These are phyloP conservation scores for Cyclargus thomasi DNA, from an alignment of 1,140 invertebrate genomes.

Conservation along the genomic window DNA sequence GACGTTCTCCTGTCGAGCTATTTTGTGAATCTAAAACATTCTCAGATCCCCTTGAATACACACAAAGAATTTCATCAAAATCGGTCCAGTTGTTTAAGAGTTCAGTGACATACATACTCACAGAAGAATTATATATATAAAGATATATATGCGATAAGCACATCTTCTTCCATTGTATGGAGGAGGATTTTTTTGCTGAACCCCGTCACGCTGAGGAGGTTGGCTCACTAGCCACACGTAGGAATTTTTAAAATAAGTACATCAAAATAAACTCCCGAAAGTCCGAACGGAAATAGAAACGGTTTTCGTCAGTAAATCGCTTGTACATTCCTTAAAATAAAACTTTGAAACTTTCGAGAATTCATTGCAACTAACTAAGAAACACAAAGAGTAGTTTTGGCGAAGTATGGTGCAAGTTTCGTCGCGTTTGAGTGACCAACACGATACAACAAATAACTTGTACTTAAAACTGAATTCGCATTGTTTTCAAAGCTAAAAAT, in stretches of 20 bases:
- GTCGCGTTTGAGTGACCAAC: background rate
- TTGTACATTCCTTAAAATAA: background rate
- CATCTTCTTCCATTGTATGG: too few species aligned
- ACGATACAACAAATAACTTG: background rate
- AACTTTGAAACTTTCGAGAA: background rate
- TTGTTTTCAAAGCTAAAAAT: background rate
- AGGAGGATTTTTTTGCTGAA: too few species aligned
- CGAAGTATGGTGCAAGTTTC: background rate
- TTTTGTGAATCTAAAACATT: too few species aligned
- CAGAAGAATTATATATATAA: too few species aligned
- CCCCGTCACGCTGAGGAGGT: too few species aligned
- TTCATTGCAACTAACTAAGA: conserved; percentile 1
- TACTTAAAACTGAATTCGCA: background rate
- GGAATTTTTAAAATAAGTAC: background rate
- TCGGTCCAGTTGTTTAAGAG: too few species aligned
- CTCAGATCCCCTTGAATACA: too few species aligned
- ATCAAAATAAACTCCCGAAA: background rate
- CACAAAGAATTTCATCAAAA: too few species aligned
- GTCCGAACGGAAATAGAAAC: background rate
- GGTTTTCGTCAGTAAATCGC: background rate
- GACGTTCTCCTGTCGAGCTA: too few species aligned
- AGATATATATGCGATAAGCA: too few species aligned
- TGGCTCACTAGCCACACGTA: too few species aligned
- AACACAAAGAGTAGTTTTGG: background rate
- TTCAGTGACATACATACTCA: too few species aligned